A percentile compares a stretch with the other conserved stretches of the same genome.
Conservation (phyloP, 2,888 invertebrate genomes). For the Lathronympha strigana region DNA sequence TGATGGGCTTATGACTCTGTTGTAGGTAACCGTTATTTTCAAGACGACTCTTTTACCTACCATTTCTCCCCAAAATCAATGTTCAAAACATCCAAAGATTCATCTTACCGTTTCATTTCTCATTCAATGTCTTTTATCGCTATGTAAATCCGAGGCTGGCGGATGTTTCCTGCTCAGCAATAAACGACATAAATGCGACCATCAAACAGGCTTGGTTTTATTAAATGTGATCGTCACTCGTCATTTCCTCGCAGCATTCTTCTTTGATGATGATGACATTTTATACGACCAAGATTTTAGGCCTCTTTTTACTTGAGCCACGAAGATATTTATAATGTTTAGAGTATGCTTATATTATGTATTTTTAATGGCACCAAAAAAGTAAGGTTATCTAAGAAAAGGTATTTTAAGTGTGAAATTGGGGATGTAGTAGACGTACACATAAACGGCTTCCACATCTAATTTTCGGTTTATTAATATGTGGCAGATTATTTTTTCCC, state of each 20-base stretch:
- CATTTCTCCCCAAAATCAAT: background rate
- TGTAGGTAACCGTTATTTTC: too few relatives aligned
- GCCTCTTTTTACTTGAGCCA: background rate
- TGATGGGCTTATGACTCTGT: too few relatives aligned
- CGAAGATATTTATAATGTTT: too few relatives aligned
- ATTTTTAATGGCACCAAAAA: too few relatives aligned
- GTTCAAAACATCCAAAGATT: background rate
- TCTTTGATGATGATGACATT: slow-evolving; percentile 2
- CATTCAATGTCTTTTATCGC: background rate
- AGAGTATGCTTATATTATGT: too few relatives aligned
- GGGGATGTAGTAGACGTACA: too few relatives aligned
- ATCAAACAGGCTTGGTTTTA: slow-evolving; percentile 2
- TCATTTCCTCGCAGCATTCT: background rate
- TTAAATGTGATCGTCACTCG: slow-evolving; percentile 7
- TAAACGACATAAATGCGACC: background rate
- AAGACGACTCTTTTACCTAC: too few relatives aligned
- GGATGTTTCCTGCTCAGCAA: background rate
- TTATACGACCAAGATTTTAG: slow-evolving; percentile 1
- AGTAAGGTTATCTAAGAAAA: too few relatives aligned
- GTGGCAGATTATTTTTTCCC: too few relatives aligned
- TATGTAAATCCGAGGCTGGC: background rate
- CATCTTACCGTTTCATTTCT: background rate
- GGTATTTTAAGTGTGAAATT: too few relatives aligned
- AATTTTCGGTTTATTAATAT: too few relatives aligned
- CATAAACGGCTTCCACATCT: too few relatives aligned